Base-by-base conservation (phyloP, 1,140 invertebrate genomes). In the Luehdorfia chinensis region DNA sequence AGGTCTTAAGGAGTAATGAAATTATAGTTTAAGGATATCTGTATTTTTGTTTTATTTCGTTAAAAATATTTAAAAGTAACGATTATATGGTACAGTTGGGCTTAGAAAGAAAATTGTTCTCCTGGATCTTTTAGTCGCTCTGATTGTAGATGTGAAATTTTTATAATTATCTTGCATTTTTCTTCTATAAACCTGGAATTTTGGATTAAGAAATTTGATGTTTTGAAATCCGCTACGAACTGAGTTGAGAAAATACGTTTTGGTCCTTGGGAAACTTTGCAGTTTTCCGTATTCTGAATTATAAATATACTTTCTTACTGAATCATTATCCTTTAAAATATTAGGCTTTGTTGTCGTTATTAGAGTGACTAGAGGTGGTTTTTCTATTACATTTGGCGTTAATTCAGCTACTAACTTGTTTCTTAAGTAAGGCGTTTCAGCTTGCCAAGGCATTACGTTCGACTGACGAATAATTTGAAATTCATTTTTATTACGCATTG, bases 81-180 rank as follows among this genome's bases (percentile, higher is more conserved):
- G 45, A 46, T 68, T 71, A 49, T 78, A 79, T 2, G 75, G 63
- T 32, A 66, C 62, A 36, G 77, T 84, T 2, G 79, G 79, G 39
- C 76, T 84, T 47, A 80, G 55, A 59, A 84, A 84, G 56, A 78
- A 79, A 44, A 84, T 63, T 2, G 76, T 81, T 48, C 54, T 70
- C 34, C 64, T 55, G 43, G 50, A 50, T 52, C 58, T 53, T 43
- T 48, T 59, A 1, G 58, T 63, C 1, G 36, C 39, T 16, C 46
- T 65, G 2, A 6, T 11, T 19, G 44, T 52, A 6, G 32, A 58
- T 0, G 52, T 50, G 12, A 31, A 39, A 25, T 45, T 14, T 7
- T 28, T 25, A 25, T 11, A 37, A 18, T 12, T 37, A 5, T 8
- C 12, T 11, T 37, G n/a, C 2, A 23, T 6, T 8, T 12, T 37